phyloP scores from a whole-genome alignment of 2,113 vertebrate genomes.

The Columba livia region DNA sequence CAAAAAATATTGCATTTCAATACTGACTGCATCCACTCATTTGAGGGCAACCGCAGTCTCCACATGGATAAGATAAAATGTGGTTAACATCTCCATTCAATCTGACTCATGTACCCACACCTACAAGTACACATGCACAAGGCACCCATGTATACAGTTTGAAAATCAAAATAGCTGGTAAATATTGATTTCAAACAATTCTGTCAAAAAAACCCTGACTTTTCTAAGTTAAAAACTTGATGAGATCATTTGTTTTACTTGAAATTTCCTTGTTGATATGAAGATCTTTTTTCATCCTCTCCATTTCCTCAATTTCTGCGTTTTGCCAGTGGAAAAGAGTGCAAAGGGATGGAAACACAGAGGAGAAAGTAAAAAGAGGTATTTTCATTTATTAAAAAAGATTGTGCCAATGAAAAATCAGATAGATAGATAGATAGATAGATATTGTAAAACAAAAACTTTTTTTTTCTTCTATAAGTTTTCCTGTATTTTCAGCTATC shows the following conservation, averaged over 20 bases:
- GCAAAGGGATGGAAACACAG: not conserved
- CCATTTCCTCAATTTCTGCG: not conserved
- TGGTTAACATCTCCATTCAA: not conserved
- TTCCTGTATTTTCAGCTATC: not conserved
- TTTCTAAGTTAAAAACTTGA: not conserved
- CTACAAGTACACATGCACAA: too few species aligned
- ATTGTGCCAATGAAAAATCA: not conserved
- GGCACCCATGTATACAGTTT: not conserved
- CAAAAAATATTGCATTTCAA: not conserved
- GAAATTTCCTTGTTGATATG: not conserved
- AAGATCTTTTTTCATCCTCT: not conserved
- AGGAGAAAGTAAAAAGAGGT: not conserved
- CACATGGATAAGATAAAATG: not conserved
- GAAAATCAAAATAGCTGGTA: not conserved
- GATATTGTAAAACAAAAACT: not conserved
- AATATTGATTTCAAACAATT: not conserved
- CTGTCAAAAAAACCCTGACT: not conserved
- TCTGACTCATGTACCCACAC: not conserved
- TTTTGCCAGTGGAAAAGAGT: not conserved
- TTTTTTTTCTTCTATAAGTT: not conserved
- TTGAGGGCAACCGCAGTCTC: not conserved
- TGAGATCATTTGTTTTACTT: not conserved
- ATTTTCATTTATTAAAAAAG: not conserved
- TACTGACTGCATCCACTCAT: not conserved
- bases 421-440: too few species aligned